Evolutionary conservation across 2,113 vertebrate genomes (phyloP).

Genomic region (Dolichallabes microphthalmus): DNA sequence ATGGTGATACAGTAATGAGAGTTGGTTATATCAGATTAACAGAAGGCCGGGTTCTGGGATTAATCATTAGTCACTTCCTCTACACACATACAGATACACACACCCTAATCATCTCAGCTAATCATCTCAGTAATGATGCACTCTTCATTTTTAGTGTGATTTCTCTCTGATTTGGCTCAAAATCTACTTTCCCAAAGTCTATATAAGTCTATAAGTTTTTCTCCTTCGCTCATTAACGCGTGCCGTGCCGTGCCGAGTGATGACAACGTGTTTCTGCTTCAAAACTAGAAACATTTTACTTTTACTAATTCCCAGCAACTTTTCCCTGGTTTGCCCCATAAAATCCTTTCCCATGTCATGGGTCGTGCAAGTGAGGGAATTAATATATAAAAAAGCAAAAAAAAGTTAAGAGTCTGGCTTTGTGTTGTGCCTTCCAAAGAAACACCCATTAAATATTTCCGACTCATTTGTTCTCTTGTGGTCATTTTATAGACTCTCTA

Average conservation of each 20-base stretch:
- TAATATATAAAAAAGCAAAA: not conserved
- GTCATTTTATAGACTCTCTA: constrained; percentile 4
- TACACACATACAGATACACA: constrained; percentile 7
- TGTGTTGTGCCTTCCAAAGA: constrained; percentile 4
- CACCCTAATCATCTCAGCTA: not conserved
- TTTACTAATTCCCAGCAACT: not conserved
- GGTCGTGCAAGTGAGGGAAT: not conserved
- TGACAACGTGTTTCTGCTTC: not conserved
- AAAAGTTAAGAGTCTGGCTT: not conserved
- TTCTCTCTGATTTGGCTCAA: not conserved
- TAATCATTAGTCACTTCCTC: constrained; percentile 12
- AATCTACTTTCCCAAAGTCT: not conserved
- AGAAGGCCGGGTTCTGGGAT: constrained; percentile 11
- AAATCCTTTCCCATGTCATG: constrained; percentile 41
- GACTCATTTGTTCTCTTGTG: not conserved
- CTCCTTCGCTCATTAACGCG: not conserved
- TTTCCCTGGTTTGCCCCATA: constrained; percentile 26
- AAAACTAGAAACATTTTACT: not conserved
- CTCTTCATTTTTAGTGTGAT: not conserved
- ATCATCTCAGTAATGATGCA: not conserved
- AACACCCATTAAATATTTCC: constrained; percentile 5
- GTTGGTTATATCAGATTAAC: constrained; percentile 32
- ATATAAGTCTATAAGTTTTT: not conserved
- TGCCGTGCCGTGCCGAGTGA: not conserved
- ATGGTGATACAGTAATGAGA: constrained; percentile 18